Percentiles rank a stretch among this genome's conserved stretches.
phyloP scores from a whole-genome alignment of 2,113 vertebrate genomes.

The Neodon shergylaensis region DNA sequence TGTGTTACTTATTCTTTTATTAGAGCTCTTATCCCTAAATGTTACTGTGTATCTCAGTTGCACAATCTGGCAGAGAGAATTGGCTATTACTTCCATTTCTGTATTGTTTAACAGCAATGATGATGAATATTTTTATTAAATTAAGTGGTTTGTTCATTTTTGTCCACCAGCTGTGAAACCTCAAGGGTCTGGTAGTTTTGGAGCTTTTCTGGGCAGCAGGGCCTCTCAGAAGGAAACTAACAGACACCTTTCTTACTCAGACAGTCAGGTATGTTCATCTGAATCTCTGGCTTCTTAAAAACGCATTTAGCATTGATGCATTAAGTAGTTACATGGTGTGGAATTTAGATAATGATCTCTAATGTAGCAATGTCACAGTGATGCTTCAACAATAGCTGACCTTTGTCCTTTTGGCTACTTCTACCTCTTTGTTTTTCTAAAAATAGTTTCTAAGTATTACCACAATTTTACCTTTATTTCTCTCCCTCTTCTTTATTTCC shows the following conservation, averaged over 20 bases:
- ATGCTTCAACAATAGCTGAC: conserved; percentile 17
- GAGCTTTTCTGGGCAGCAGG: conserved; percentile 91
- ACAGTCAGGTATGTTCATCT: conserved; percentile 92
- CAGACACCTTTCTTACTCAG: conserved; percentile 88
- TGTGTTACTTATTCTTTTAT: conserved; percentile 44
- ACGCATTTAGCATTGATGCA: background rate
- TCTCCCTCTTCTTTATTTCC: background rate
- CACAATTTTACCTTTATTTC: background rate
- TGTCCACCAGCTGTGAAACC: conserved; percentile 90
- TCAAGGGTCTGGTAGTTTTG: conserved; percentile 95
- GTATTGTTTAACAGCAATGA: background rate
- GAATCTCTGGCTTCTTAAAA: background rate
- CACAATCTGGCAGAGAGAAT: conserved; percentile 48
- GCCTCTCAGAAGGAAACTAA: conserved; percentile 91
- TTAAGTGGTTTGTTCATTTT: conserved; percentile 33
- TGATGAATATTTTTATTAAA: conserved; percentile 39
- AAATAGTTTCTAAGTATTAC: background rate
- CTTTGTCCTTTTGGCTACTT: conserved; percentile 21
- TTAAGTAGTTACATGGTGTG: background rate
- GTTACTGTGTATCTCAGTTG: background rate
- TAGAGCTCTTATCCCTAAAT: conserved; percentile 15
- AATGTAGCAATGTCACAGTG: conserved; percentile 18
- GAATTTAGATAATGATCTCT: background rate
- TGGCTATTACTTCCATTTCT: conserved; percentile 45
- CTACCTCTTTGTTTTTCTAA: conserved; percentile 3